These are phyloP conservation scores for Troides helena DNA, from an alignment of 2,888 invertebrate species.

Conservation along the genomic window DNA sequence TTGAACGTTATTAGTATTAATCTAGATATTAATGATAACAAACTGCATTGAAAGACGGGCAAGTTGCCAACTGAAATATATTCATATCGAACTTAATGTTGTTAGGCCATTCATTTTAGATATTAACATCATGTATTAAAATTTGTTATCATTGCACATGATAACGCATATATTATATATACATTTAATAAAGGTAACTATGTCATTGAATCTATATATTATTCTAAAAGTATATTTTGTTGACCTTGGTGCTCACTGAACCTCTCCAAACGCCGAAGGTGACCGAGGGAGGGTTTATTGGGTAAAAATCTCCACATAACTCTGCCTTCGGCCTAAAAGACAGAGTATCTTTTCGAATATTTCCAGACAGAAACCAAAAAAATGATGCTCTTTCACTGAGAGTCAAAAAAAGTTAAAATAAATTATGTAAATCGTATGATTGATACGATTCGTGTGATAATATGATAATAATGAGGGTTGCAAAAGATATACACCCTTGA, in stretches of 20 bases:
- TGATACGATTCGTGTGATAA: not conserved
- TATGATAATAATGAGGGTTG: not conserved
- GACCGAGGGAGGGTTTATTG: no score
- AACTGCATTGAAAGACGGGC: slow-evolving; percentile 16
- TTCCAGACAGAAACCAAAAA: no score
- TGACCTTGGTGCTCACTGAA: no score
- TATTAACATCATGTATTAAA: slow-evolving; percentile 4
- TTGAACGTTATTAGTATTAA: slow-evolving; percentile 1
- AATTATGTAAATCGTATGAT: no score
- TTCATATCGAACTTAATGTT: slow-evolving; percentile 13
- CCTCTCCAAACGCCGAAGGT: no score
- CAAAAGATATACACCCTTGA: slow-evolving; percentile 46
- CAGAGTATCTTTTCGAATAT: no score
- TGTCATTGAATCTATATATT: not conserved
- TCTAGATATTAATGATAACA: slow-evolving; percentile 17
- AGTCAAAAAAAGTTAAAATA: no score
- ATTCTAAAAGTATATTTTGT: no score
- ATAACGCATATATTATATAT: not conserved
- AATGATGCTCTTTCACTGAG: no score
- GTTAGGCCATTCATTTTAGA: slow-evolving; percentile 13
- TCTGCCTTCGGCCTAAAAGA: no score
- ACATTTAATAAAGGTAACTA: no score
- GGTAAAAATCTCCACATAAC: no score
- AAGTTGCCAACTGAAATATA: slow-evolving; percentile 12
- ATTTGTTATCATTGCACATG: not conserved